A percentile compares a stretch with the other conserved stretches of the same genome.
Conservation (phyloP, 2,797 vertebrate species). For the Rhynchotus rufescens region DNA sequence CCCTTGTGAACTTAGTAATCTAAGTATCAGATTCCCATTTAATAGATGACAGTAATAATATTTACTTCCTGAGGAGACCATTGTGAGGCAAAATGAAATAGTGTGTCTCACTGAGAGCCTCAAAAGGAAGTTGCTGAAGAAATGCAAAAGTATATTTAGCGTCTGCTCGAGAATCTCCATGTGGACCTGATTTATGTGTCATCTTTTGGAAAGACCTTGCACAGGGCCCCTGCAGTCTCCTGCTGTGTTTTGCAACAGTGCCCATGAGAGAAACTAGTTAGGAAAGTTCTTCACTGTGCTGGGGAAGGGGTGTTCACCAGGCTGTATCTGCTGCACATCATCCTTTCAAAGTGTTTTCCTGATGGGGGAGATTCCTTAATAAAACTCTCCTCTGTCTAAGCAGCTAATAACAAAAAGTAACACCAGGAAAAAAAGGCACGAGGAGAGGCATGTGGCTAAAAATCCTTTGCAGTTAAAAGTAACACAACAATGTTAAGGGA, state of each 20-base stretch:
- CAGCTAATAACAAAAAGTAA: background rate
- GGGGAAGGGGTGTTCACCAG: background rate
- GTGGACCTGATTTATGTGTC: slow-evolving; percentile 53
- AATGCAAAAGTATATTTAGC: slow-evolving; percentile 17
- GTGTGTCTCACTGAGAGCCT: background rate
- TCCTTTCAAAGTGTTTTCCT: background rate
- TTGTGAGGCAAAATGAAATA: background rate
- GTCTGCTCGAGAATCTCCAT: slow-evolving; percentile 7
- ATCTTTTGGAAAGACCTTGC: slow-evolving; percentile 15
- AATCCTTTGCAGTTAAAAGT: slow-evolving; percentile 2
- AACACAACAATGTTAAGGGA: background rate
- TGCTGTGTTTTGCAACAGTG: slow-evolving; percentile 33
- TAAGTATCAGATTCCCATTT: background rate
- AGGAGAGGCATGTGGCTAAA: background rate
- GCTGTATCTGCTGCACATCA: background rate
- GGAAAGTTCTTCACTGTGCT: background rate
- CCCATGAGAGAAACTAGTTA: background rate
- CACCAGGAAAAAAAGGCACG: background rate
- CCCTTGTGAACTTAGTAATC: background rate
- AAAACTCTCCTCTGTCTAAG: background rate
- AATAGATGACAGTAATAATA: slow-evolving; percentile 6
- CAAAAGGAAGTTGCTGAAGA: slow-evolving; percentile 6
- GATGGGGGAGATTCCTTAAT: background rate
- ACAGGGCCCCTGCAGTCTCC: slow-evolving; percentile 17
- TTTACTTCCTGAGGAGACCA: background rate